Conservation (phyloP, 2,888 invertebrate genomes). For the Brassicogethes aeneus region DNA sequence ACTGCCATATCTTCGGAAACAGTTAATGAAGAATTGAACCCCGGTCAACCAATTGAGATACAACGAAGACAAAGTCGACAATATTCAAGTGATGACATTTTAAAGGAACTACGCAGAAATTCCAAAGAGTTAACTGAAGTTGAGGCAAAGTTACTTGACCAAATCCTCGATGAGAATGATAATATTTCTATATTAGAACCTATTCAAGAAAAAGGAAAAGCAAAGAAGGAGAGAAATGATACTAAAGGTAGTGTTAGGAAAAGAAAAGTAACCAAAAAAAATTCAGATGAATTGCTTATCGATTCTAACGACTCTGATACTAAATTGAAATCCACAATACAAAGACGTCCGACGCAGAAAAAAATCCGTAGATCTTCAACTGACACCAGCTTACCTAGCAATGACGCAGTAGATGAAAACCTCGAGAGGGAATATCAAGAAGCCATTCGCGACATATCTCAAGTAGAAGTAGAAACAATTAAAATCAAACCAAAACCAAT, state of each 20-base stretch:
- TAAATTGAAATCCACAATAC: conserved; percentile 13
- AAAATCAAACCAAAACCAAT: conserved; percentile 43
- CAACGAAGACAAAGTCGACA: conserved; percentile 38
- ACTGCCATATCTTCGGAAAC: conserved; percentile 45
- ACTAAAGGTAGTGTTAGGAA: conserved; percentile 25
- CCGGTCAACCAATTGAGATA: conserved; percentile 39
- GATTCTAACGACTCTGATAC: conserved; percentile 1
- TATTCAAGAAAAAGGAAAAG: conserved; percentile 14
- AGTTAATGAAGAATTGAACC: conserved; percentile 46
- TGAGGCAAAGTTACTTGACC: conserved; percentile 28
- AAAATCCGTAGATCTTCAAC: conserved; percentile 25
- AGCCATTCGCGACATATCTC: conserved; percentile 34
- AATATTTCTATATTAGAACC: not conserved
- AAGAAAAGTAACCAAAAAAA: conserved; percentile 31
- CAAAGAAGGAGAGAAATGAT: conserved; percentile 25
- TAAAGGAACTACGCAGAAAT: conserved; percentile 43
- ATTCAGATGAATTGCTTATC: conserved; percentile 20
- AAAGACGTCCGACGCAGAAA: conserved; percentile 24
- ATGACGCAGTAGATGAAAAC: conserved; percentile 12
- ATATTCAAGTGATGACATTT: conserved; percentile 30
- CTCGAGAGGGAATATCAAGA: conserved; percentile 22
- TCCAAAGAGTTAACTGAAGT: conserved; percentile 50
- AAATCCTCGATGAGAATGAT: conserved; percentile 9
- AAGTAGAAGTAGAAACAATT: conserved; percentile 46
- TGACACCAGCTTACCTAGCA: conserved; percentile 16